Evolutionary conservation across 2,113 vertebrate species (phyloP), one percentile per base, ranked within the genome.

Genomic region (Zosterops pallidus): DNA sequence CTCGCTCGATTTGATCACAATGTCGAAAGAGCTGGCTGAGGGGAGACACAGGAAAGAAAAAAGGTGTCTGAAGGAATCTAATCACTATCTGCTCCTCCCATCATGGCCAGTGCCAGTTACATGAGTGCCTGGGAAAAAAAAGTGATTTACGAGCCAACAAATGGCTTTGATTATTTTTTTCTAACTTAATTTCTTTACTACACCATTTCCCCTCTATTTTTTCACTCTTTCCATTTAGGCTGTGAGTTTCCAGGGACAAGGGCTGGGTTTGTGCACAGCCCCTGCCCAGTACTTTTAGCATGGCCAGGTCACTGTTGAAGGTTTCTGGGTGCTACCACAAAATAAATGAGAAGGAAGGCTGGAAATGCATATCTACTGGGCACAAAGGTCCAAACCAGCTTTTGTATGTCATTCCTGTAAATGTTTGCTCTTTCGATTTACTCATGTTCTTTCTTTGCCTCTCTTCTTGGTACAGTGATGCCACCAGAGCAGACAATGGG

Each of bases 21-120:
- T 93, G 35, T 98, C 84, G 11, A 98, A 97, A 78, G 94, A 96
- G 28, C 94, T 97, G 84, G 77, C 99, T 99, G 97, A 86, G n/a
- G 56, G 76, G 76, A 96, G 55, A 95, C 72, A 91, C 18, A 50
- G 44, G 90, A 62, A 91, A 49, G 23, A 28, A 56, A 86, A 59
- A 59, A 83, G 55, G 24, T 18, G 50, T 72, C 50, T 93, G 93
- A 94, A 95, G 67, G 44, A 64, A 53, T 63, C 33, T 62, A 69
- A 47, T 39, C n/a, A 53, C 24, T 63, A 20, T 20, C 46, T 87
- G 22, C 46, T 81, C 52, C 68, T 93, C 53, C 49, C 17, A 20
- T 25, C 28, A 25, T 7, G 9, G 37, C 35, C 35, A 76, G 16
- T 17, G 33, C 6, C 55, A 39, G 14, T 59, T 63, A 63, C 9